Evolutionary conservation across 2,113 vertebrate species (phyloP).

Genomic region (Bubo blakistoni): DNA sequence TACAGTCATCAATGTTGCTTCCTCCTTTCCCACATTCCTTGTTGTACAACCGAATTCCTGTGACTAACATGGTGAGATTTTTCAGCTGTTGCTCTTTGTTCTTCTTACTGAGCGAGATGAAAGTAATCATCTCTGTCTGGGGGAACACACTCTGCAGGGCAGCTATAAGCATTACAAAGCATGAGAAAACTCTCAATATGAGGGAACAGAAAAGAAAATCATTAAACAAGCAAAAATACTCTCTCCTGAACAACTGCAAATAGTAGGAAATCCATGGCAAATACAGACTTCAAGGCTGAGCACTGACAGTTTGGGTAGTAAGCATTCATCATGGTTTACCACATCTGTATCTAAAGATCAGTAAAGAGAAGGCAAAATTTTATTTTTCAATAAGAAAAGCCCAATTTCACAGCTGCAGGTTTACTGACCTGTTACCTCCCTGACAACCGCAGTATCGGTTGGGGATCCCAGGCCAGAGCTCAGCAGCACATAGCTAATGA

Average conservation of each 20-base stretch:
- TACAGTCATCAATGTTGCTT: conserved; percentile 78
- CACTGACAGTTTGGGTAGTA: not conserved
- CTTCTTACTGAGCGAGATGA: conserved; percentile 80
- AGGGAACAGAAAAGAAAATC: not conserved
- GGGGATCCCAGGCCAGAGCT: conserved; percentile 78
- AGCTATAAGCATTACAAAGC: conserved; percentile 70
- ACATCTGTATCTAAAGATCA: not conserved
- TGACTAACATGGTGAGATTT: conserved; percentile 82
- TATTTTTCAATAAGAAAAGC: not conserved
- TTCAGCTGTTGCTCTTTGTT: conserved; percentile 87
- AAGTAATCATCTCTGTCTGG: conserved; percentile 78
- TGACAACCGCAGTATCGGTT: conserved; percentile 72
- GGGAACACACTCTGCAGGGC: conserved; percentile 91
- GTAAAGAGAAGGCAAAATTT: not conserved
- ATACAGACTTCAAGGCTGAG: not conserved
- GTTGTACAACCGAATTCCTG: conserved; percentile 91
- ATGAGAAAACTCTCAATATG: not conserved
- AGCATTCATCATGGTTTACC: not conserved
- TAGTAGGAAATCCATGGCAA: not conserved
- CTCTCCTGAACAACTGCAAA: not conserved
- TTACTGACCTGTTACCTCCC: conserved; percentile 79
- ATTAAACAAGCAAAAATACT: not conserved
- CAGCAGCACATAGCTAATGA: conserved; percentile 80
- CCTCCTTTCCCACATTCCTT: conserved; percentile 77
- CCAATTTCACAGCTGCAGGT: not conserved